A percentile compares a stretch with the other conserved stretches of the same genome.
Conservation (phyloP, 1,140 invertebrate genomes). For the Pseudomyrmex gracilis region DNA sequence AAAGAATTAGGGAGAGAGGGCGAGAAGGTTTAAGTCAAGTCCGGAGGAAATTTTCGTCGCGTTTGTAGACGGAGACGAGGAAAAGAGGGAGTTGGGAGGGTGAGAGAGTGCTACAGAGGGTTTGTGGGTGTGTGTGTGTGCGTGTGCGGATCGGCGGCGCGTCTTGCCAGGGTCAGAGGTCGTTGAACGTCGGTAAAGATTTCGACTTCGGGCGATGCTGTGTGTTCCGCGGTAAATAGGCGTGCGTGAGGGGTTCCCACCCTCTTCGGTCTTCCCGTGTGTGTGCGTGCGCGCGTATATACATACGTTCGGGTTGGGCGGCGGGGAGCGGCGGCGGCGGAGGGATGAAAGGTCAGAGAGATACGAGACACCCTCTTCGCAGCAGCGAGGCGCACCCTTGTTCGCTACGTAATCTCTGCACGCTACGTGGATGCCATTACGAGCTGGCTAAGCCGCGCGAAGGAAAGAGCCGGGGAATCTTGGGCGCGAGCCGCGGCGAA, state of each 20-base stretch:
- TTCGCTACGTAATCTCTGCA: conserved; percentile 64
- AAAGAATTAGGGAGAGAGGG: conserved; percentile 35
- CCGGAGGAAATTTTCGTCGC: conserved; percentile 65
- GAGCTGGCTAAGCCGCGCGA: conserved; percentile 46
- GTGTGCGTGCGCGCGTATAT: conserved; percentile 24
- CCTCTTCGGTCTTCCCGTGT: conserved; percentile 27
- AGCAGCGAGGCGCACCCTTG: conserved; percentile 50
- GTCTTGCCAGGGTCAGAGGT: conserved; percentile 80
- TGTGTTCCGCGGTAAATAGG: conserved; percentile 78
- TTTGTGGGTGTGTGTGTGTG: neutral
- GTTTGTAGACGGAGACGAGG: neutral
- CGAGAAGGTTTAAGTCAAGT: conserved; percentile 47
- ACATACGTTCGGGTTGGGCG: conserved; percentile 19
- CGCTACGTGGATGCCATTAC: conserved; percentile 60
- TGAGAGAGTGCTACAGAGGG: neutral
- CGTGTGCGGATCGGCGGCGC: conserved; percentile 36
- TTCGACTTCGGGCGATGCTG: conserved; percentile 77
- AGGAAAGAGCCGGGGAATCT: conserved; percentile 9
- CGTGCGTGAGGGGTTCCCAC: conserved; percentile 54
- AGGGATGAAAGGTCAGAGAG: conserved; percentile 56
- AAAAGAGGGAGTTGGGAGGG: neutral
- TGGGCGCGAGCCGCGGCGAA: neutral
- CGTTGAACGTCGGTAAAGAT: conserved; percentile 83
- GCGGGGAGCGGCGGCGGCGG: neutral
- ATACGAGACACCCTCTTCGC: conserved; percentile 62